These are phyloP conservation scores for Micromussa lordhowensis DNA, from an alignment of 92 coral and sea anemone species.

Conservation along the genomic window DNA sequence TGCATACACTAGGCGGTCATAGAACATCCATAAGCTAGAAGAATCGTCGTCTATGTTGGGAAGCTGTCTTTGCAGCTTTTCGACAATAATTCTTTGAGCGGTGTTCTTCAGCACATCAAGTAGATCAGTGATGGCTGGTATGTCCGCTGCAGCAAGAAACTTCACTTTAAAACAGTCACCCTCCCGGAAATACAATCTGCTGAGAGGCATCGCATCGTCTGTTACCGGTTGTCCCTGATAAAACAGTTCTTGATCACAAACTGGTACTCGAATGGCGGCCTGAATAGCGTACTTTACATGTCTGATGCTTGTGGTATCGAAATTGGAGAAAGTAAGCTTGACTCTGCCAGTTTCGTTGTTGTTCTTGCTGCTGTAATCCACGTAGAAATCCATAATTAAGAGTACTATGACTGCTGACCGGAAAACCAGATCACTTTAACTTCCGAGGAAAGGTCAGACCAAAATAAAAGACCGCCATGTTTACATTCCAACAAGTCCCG, in stretches of 20 bases:
- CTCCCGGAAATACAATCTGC: constrained; percentile 68
- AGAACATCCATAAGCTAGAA: not conserved
- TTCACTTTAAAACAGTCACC: constrained; percentile 70
- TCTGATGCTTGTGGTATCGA: constrained; percentile 32
- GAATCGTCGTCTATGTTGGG: constrained; percentile 1
- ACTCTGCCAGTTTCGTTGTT: constrained; percentile 19
- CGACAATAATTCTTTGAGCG: constrained; percentile 32
- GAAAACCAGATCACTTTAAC: not conserved
- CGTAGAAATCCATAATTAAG: constrained; percentile 19
- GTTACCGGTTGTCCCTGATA: constrained; percentile 61
- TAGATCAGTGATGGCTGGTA: constrained; percentile 48
- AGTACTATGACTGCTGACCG: not conserved
- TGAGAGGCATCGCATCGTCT: constrained; percentile 44
- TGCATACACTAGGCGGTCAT: not conserved
- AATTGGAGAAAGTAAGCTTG: constrained; percentile 20
- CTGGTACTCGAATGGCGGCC: constrained; percentile 65
- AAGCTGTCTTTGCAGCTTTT: constrained; percentile 18
- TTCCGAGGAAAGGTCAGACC: no score
- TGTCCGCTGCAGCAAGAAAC: constrained; percentile 61
- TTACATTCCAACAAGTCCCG: not conserved
- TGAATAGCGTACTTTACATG: constrained; percentile 64
- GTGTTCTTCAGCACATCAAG: constrained; percentile 53
- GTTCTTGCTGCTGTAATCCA: constrained; percentile 2
- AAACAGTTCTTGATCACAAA: constrained; percentile 74
- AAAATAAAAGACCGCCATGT: not conserved